Conservation (phyloP, 2,113 vertebrate species). For the Sebastes fasciatus region DNA sequence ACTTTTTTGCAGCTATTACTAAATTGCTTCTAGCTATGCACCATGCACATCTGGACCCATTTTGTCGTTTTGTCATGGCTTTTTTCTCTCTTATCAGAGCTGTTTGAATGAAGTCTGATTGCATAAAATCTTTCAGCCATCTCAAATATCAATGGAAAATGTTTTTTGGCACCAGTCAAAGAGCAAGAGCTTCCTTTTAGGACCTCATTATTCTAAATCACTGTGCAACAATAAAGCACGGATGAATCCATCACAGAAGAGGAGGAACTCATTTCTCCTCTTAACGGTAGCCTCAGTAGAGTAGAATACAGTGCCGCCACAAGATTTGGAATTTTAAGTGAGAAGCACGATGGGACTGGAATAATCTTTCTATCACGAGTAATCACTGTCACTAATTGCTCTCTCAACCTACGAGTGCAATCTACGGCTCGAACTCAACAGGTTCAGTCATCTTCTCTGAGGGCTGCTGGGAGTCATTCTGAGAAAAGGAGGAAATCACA, state of each 20-base stretch:
- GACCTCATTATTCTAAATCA: slow-evolving; percentile 21
- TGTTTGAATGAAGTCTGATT: slow-evolving; percentile 26
- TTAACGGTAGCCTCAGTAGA: neutral
- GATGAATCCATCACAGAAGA: slow-evolving; percentile 15
- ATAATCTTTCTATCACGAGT: slow-evolving; percentile 39
- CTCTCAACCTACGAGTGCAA: slow-evolving; percentile 29
- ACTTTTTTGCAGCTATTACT: neutral
- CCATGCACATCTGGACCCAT: neutral
- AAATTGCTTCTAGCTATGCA: neutral
- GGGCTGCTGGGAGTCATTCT: slow-evolving; percentile 23
- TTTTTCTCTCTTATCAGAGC: neutral
- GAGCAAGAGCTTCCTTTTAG: slow-evolving; percentile 33
- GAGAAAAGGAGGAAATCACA: slow-evolving; percentile 23
- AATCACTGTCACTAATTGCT: slow-evolving; percentile 49
- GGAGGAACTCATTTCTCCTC: slow-evolving; percentile 18
- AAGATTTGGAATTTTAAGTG: slow-evolving; percentile 16
- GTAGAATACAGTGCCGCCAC: neutral
- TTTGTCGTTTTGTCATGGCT: no score
- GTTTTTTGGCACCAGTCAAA: slow-evolving; percentile 5
- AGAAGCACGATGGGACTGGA: slow-evolving; percentile 30
- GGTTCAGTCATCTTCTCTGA: slow-evolving; percentile 9
- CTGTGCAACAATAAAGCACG: neutral
- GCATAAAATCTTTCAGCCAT: slow-evolving; percentile 19
- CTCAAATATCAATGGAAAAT: slow-evolving; percentile 13
- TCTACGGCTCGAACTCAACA: slow-evolving; percentile 25